Evolutionary conservation across 2,888 invertebrate species (phyloP), one percentile per base, ranked within the genome.

Genomic region (Sarcophaga variegata): DNA sequence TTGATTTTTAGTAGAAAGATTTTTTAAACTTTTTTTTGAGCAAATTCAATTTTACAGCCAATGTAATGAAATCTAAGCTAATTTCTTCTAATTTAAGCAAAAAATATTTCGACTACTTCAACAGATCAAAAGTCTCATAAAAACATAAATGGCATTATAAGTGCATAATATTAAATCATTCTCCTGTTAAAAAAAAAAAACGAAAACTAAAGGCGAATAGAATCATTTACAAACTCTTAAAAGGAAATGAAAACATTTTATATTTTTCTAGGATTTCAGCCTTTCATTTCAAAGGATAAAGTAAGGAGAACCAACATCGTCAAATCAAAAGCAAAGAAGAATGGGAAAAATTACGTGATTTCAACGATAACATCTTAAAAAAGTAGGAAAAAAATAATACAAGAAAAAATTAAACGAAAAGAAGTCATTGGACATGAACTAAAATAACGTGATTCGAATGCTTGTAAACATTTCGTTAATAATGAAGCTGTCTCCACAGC

Each of bases 361-460:
- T 84, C 47, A 84, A 60, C 76, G 84, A 84, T 84, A 84, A 71
- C 80, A 80, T 80, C 71, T 71, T 76, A 17, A 6, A 6, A 6
- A 66, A 71, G 22, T 60, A 8, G 37, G 22, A 37, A 22, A 64
- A 37, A 79, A 71, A 22, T 22, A 22, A 54, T 14, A 54, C 17
- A 54, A 27, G 8, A 11, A 4, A 62, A 62, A 20, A n/a, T 62
- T 11, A 62, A 25, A 72, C 70, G 67, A 90, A 90, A 90, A 81
- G 64, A 91, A 91, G 14, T 49, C 45, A 69, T 91, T 91, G 91
- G 91, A 92, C 92, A 91, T 91, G 90, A 88, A 88, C 88, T 62
- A 45, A 83, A 85, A 89, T 88, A 88, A 92, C 91, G 91, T 92
- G 91, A 91, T 90, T 89, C 82, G 92, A 90, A 90, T 91, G 72